Base-by-base conservation (phyloP, 2,888 invertebrate genomes). In the Geophilus truncorum region DNA sequence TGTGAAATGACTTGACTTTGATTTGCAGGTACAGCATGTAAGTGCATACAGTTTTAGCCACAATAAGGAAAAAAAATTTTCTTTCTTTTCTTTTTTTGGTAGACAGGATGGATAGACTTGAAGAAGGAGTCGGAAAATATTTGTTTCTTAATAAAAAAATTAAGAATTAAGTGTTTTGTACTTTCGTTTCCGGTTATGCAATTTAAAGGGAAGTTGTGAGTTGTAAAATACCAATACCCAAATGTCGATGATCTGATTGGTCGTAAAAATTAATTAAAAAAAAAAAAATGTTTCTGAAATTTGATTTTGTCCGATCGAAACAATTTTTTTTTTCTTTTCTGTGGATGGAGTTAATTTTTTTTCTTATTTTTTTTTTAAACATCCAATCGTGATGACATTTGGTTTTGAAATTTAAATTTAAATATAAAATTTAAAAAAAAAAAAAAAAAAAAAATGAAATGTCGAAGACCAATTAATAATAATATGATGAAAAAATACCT, bases 11-110 rank as follows among this genome's bases (percentile, higher is more conserved):
- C 25, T 70, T 18, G 25, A 70, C 70, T 70, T 23, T 62, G 57
- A 62, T 62, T 62, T 70, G 70, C 70, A 70, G 70, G 70, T 70
- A 70, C 70, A 62, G 62, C 62, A 62, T 62, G 62, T 62, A 62
- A 25, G 28, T 62, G 62, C 62, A 62, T 62, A 62, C 28, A 28
- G 70, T 70, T 70, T 62, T 70, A 28, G 70, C 70, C 70, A 70
- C 28, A 28, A 28, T 70, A 70, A 28, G n/a, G 70, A 70, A 70
- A 70, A n/a, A 10, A 70, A 70, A 25, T 51, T 18, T 51, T 7
- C 18, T 18, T 51, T 70, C 28, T 28, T n/a, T n/a, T n/a, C n/a
- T n/a, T n/a, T 12, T 62, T 70, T 70, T 28, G 70, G 70, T 70
- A 70, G 70, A 70, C 70, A 70, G 70, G 70, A 28, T 70, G 70